Evolutionary conservation across 2,113 vertebrate genomes (phyloP).

Genomic region (Trichechus manatus): DNA sequence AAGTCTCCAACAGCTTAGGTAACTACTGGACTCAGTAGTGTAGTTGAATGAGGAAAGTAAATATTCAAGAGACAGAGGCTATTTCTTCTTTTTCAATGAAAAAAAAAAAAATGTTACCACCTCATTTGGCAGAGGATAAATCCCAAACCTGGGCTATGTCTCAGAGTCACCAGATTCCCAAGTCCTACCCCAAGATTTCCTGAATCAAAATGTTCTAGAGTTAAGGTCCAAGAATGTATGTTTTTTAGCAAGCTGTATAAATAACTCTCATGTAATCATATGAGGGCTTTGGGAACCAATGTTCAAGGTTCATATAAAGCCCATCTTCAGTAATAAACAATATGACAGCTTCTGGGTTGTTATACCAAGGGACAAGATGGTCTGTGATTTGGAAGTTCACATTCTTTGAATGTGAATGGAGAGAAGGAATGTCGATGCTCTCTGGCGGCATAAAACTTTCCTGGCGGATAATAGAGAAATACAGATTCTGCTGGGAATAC

Average conservation of each 20-base stretch:
- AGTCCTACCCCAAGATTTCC: neutral
- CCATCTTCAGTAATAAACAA: neutral
- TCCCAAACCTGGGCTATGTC: neutral
- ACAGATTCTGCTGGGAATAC: neutral
- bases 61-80: slow-evolving; percentile 9
- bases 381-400: neutral
- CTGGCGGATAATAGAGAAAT: neutral
- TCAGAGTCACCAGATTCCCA: slow-evolving; percentile 6
- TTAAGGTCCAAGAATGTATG: neutral
- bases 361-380: neutral
- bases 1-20: neutral
- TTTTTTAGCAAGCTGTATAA: neutral
- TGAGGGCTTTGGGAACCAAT: neutral
- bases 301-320: neutral
- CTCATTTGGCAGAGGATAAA: neutral
- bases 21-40: neutral
- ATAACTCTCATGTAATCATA: neutral
- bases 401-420: neutral
- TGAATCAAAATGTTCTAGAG: slow-evolving; percentile 41
- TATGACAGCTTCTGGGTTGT: neutral
- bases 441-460: neutral
- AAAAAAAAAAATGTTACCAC: neutral
- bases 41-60: slow-evolving; percentile 29
- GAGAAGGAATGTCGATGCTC: neutral
- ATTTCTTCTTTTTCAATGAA: neutral